Evolutionary conservation across 2,113 vertebrate genomes (phyloP), one percentile per base, ranked within the genome.

Genomic region (Oncorhynchus keta): DNA sequence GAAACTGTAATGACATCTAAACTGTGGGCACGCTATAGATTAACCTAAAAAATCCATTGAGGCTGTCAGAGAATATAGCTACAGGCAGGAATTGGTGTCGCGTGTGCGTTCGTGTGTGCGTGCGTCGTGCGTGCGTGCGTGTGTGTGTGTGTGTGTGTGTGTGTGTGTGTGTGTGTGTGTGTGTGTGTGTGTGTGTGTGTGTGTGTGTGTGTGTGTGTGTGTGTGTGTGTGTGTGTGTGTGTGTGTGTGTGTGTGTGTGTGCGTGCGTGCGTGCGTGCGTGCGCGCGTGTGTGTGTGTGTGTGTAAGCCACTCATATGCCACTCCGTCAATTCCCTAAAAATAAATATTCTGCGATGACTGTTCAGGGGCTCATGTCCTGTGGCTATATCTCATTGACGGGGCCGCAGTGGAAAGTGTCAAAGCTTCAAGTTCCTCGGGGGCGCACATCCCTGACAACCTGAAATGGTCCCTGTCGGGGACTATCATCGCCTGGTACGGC

Each of bases 1-100:
- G 59, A 66, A 71, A 72, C 62, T 22, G 69, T 69, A 77, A 51
- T 72, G 76, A 72, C 59, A 39, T 39, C 26, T 65, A 68, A 68
- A 68, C 67, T 68, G 67, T 8, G 8, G 67, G 67, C 32, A n/a
- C 30, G 32, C 20, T 20, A 68, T 68, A 68, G 39, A 68, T 68
- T 39, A 45, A 35, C 67, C 20, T 39, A 9, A 68, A 68, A 45
- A 39, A 68, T 32, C 67, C 67, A 68, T 35, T 68, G 32, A 68
- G 30, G 32, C 32, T 68, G 67, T 68, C 67, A 35, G 67, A 68
- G 18, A 28, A 22, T 45, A 22, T 45, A 30, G 32, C 67, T 35
- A 12, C 26, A 68, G 66, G 66, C 13, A 20, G 16, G 49, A 14
- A 55, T 2, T 45, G 9, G 9, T 39, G 8, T 39, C 0, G 8